Base-by-base conservation (phyloP, 2,797 vertebrate genomes). In the Falco naumanni region DNA sequence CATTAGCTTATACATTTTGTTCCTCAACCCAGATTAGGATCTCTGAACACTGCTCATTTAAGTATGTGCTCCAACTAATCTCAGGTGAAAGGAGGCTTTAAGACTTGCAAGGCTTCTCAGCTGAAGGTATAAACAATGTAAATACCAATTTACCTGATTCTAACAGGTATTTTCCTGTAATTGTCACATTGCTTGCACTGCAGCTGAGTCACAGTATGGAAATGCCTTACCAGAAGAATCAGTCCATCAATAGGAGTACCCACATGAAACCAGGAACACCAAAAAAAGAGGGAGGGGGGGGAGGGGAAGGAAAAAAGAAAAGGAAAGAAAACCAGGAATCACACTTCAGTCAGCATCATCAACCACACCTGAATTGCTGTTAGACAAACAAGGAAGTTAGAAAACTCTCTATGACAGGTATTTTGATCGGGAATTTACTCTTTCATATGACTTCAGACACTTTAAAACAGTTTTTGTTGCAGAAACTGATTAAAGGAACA, bases 361-460 rank as follows among this genome's bases (percentile, higher is more conserved):
- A 65, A 28, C 43, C 33, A 89, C 75, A 13, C 41, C 41, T 92
- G 94, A 96, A 72, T 96, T 92, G 95, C 39, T 75, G 28, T 37
- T 69, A 70, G 47, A 81, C 64, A 92, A 95, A 97, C 74, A 93
- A 93, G 89, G 90, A 96, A 96, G 90, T 83, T n/a, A 10, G 37
- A 16, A 93, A 91, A 84, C 21, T 22, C 43, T 25, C 15, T 78
- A 17, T 33, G 29, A 87, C 53, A 93, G 68, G 76, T 92, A 90
- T 84, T 93, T 85, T 41, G 18, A 29, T 21, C 2, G 13, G 54
- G 84, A 89, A 66, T 87, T 97, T 95, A 84, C 90, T 91, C 68
- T 61, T 68, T 26, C 24, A 29, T 70, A 22, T 53, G 69, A 85
- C 64, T 53, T 74, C 54, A 80, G 16, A 25, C 63, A 72, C 48